A percentile compares a stretch with the other conserved stretches of the same genome.
These are phyloP conservation scores for Murina feae DNA, from an alignment of 2,113 vertebrate genomes.

Conservation along the genomic window DNA sequence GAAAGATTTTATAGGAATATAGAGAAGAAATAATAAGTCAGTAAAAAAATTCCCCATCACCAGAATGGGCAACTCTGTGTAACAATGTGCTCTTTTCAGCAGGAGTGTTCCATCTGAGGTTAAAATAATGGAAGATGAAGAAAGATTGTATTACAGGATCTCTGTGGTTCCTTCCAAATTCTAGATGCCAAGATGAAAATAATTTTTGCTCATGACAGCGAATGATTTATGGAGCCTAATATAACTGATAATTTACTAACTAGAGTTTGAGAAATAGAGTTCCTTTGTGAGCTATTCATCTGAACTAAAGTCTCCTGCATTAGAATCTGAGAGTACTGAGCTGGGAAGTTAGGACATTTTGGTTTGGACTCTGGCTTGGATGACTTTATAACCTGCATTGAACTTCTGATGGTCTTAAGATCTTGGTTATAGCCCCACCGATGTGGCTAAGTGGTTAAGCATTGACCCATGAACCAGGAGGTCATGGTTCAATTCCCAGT, in stretches of 20 bases:
- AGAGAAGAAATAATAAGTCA: neutral
- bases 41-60: neutral
- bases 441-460: no score
- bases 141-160: neutral
- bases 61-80: neutral
- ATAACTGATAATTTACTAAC: neutral
- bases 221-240: neutral
- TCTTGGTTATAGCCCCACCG: neutral
- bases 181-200: neutral
- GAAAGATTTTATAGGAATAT: neutral
- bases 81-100: neutral
- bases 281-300: neutral
- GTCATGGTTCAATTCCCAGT: no score
- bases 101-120: neutral
- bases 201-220: neutral
- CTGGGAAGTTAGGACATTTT: neutral
- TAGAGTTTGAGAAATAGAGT: neutral
- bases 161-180: neutral
- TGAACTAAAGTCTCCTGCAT: neutral
- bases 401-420: neutral
- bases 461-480: no score
- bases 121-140: neutral
- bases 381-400: neutral
- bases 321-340: neutral
- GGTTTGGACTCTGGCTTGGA: neutral